Evolutionary conservation across 2,113 vertebrate species (phyloP).

Genomic region (Willisornis vidua): DNA sequence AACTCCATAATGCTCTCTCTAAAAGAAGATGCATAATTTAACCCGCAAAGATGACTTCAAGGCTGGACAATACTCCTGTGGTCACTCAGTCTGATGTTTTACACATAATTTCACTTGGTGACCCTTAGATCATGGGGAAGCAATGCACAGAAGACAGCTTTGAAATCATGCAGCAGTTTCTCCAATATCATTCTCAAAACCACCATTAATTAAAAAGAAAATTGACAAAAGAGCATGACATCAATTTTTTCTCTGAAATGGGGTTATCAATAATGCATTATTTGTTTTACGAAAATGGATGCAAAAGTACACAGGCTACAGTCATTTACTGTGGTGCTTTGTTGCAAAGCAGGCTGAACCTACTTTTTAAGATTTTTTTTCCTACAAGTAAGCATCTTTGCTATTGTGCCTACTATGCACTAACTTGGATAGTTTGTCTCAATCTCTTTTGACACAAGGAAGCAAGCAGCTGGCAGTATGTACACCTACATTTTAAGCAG

Average conservation of each 20-base stretch:
- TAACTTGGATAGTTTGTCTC: neutral
- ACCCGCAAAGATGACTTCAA: neutral
- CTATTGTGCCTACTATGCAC: neutral
- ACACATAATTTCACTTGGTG: neutral
- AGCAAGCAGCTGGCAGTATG: neutral
- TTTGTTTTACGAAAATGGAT: conserved; percentile 28
- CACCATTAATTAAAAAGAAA: conserved; percentile 41
- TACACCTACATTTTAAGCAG: neutral
- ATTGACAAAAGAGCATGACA: conserved; percentile 12
- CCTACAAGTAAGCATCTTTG: neutral
- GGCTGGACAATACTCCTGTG: neutral
- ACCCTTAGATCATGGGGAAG: neutral
- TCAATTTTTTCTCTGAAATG: conserved; percentile 25
- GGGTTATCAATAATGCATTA: conserved; percentile 34
- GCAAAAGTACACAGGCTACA: neutral
- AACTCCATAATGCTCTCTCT: neutral
- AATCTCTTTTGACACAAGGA: neutral
- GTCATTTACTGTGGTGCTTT: neutral
- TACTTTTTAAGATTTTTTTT: neutral
- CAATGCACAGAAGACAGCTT: neutral
- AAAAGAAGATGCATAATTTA: neutral
- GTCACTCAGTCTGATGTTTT: neutral
- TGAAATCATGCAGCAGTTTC: neutral
- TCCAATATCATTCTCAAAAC: neutral
- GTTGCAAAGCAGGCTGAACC: neutral